These are phyloP conservation scores for Colostygia pectinataria DNA, from an alignment of 2,888 invertebrate species.

Conservation along the genomic window DNA sequence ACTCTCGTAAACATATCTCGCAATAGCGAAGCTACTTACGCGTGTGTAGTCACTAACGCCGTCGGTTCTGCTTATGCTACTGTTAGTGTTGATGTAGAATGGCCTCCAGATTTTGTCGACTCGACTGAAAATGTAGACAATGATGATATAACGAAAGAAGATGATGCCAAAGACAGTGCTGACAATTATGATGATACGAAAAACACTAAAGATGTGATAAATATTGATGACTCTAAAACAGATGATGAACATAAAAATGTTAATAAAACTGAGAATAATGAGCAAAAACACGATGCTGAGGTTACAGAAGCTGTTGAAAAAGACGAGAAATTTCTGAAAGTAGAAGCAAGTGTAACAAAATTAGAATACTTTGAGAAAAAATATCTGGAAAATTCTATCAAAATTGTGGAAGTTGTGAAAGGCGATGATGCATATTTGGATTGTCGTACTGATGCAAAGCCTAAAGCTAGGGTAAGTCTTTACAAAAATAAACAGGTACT, in stretches of 20 bases:
- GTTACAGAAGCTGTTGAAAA: too few relatives aligned
- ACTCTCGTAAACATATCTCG: constrained; percentile 57
- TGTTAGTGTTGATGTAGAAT: constrained; percentile 80
- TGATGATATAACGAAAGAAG: background rate
- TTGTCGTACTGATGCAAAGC: constrained; percentile 66
- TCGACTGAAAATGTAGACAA: background rate
- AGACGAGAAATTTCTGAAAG: background rate
- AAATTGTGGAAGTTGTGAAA: constrained; percentile 39
- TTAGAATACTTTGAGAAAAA: background rate
- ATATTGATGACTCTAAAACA: background rate
- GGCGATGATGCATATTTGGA: constrained; percentile 60
- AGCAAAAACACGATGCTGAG: background rate
- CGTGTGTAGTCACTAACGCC: constrained; percentile 83
- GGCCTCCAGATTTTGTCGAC: constrained; percentile 63
- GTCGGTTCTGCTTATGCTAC: constrained; percentile 80
- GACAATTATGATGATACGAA: background rate
- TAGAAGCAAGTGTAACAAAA: background rate
- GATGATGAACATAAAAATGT: background rate
- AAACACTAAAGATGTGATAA: background rate
- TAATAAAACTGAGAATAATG: background rate
- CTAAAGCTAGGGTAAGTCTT: constrained; percentile 57
- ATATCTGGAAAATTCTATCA: background rate
- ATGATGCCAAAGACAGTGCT: background rate
- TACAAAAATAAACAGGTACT: too few relatives aligned
- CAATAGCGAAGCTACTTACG: constrained; percentile 77